Evolutionary conservation across 2,797 vertebrate species (phyloP), one percentile per base, ranked within the genome.

Genomic region (Microchirus variegatus): DNA sequence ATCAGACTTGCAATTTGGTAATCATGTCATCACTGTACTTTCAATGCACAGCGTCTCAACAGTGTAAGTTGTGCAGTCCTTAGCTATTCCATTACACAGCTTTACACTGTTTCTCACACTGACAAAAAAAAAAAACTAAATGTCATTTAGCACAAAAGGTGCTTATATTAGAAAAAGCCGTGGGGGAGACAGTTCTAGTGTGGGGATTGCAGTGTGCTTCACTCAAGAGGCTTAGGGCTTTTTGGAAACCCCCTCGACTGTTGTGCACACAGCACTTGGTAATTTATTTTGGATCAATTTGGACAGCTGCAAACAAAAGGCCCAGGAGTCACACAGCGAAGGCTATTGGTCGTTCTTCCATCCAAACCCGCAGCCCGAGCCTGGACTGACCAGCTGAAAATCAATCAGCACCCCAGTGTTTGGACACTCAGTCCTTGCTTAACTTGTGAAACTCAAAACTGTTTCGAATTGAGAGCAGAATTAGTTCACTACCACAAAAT

Each of bases 221-320:
- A 59, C 58, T 67, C 36, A 41, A 66, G 57, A 65, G 75, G 65
- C 66, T 70, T 73, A 64, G 26, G n/a, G 57, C 53, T 48, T 67
- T 75, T 42, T 52, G 58, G 65, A 83, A 73, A 68, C 50, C 78
- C 83, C 53, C 52, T 15, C 26, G 51, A 73, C 19, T 67, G 73
- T 63, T 79, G 57, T 53, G 53, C 68, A n/a, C 56, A n/a, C 56
- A 58, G 14, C 63, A 60, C 58, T 82, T 71, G 48, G 66, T 75
- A 49, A 85, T 85, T 81, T 86, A 77, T 81, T 81, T 81, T 78
- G 81, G 82, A 89, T 87, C 77, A 81, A 63, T 73, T 36, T 77
- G 73, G 78, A 89, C 80, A 73, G 78, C 73, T 72, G 77, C 77
- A 75, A 75, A 87, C 73, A 84, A 86, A 84, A 78, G 82, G 55